These are phyloP conservation scores for Geopemphigus sp. DNA, from an alignment of 1,140 invertebrate species.

Conservation along the genomic window DNA sequence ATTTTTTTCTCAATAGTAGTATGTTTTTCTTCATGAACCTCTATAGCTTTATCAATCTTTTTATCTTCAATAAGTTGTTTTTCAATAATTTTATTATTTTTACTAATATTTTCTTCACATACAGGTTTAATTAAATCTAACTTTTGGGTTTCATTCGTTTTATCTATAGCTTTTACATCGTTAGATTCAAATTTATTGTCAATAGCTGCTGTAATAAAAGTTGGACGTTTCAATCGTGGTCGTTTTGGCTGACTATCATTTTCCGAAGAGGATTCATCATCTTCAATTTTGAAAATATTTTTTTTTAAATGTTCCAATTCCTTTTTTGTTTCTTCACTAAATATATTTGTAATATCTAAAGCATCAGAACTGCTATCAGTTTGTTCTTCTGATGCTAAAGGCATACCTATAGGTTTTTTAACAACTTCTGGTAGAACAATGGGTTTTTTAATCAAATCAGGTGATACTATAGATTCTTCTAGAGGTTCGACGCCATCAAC, in stretches of 20 bases:
- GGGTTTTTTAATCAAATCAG: neutral
- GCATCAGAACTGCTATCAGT: neutral
- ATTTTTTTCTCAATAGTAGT: too few species aligned
- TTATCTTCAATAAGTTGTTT: neutral
- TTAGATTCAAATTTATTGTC: slow-evolving; percentile 19
- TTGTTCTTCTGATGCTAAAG: slow-evolving; percentile 1
- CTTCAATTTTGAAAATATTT: slow-evolving; percentile 47
- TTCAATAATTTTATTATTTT: neutral
- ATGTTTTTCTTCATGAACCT: neutral
- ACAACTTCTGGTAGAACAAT: neutral
- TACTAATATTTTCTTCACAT: neutral
- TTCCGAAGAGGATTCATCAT: slow-evolving; percentile 43
- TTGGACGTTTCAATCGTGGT: slow-evolving; percentile 32
- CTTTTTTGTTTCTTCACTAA: slow-evolving; percentile 46
- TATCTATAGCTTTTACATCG: neutral
- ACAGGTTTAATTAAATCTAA: neutral
- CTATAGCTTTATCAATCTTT: neutral
- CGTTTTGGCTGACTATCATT: slow-evolving; percentile 46
- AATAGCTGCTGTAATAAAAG: slow-evolving; percentile 12
- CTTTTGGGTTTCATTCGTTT: neutral
- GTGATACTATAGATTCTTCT: neutral
- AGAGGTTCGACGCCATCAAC: neutral
- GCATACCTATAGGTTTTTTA: neutral
- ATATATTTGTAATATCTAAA: slow-evolving; percentile 5
- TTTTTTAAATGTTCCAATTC: slow-evolving; percentile 41